Evolutionary conservation across 2,888 invertebrate species (phyloP).

Genomic region (Strigamia crassipes): DNA sequence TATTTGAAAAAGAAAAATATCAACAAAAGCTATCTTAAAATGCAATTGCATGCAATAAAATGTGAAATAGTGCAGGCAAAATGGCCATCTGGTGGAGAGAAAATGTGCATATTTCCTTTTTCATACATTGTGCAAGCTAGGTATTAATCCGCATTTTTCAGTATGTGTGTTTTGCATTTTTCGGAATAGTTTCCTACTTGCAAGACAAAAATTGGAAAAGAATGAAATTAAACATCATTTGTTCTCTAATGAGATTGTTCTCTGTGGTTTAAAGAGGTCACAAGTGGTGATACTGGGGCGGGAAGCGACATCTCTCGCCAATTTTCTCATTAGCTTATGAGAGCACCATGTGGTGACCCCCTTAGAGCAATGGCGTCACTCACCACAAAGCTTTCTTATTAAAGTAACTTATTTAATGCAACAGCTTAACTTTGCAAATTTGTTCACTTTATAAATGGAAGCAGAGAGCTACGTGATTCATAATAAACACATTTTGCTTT

Average conservation of each 20-base stretch:
- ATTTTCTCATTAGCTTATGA: conserved; percentile 30
- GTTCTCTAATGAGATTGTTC: conserved; percentile 13
- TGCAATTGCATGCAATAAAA: conserved; percentile 22
- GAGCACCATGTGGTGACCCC: conserved; percentile 26
- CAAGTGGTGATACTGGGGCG: conserved; percentile 30
- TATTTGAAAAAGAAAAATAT: conserved; percentile 13
- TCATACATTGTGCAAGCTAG: background rate
- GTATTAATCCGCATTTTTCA: background rate
- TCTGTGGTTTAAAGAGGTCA: conserved; percentile 19
- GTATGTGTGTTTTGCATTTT: background rate
- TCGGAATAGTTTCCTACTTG: background rate
- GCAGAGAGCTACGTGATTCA: background rate
- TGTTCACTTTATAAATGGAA: background rate
- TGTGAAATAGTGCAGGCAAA: conserved; percentile 25
- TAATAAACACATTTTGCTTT: background rate
- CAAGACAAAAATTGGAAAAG: background rate
- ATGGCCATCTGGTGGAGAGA: conserved; percentile 2
- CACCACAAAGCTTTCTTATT: conserved; percentile 21
- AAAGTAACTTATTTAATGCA: conserved; percentile 19
- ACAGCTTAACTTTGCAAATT: conserved; percentile 6
- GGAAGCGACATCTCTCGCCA: conserved; percentile 30
- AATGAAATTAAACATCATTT: conserved; percentile 30
- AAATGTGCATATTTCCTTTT: conserved; percentile 1
- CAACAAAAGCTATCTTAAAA: conserved; percentile 8
- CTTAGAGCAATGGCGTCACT: conserved; percentile 20